phyloP scores from a whole-genome alignment of 2,113 vertebrate species.

The Gymnobelideus leadbeateri region DNA sequence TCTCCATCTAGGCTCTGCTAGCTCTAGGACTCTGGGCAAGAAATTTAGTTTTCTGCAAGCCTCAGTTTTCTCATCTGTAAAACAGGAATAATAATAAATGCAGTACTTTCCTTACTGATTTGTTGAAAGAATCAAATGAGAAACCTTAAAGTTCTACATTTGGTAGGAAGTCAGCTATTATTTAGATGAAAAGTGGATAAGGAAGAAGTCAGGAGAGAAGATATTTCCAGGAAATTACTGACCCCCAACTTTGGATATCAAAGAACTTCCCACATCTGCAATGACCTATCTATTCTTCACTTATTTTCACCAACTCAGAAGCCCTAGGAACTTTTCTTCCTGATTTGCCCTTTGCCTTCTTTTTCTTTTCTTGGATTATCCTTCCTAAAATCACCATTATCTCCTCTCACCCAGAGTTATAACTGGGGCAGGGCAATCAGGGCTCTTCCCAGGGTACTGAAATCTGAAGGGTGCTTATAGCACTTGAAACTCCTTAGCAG shows the following conservation, averaged over 20 bases:
- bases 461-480: neutral
- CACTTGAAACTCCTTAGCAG: neutral
- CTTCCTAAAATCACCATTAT: neutral
- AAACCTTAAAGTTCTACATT: neutral
- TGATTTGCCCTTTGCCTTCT: neutral
- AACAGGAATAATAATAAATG: neutral
- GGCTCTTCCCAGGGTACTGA: neutral
- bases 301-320: neutral
- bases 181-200: neutral
- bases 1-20: slow-evolving; percentile 2
- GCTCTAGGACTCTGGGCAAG: neutral
- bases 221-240: neutral
- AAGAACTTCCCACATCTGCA: neutral
- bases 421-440: neutral
- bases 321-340: neutral
- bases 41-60: neutral
- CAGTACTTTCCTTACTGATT: neutral
- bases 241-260: neutral
- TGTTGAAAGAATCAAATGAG: slow-evolving; percentile 1
- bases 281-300: neutral
- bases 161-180: neutral
- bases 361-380: neutral
- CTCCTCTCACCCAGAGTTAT: neutral
- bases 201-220: neutral
- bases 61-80: neutral